phyloP scores from a whole-genome alignment of 2,113 vertebrate species.

The Mastomys coucha region DNA sequence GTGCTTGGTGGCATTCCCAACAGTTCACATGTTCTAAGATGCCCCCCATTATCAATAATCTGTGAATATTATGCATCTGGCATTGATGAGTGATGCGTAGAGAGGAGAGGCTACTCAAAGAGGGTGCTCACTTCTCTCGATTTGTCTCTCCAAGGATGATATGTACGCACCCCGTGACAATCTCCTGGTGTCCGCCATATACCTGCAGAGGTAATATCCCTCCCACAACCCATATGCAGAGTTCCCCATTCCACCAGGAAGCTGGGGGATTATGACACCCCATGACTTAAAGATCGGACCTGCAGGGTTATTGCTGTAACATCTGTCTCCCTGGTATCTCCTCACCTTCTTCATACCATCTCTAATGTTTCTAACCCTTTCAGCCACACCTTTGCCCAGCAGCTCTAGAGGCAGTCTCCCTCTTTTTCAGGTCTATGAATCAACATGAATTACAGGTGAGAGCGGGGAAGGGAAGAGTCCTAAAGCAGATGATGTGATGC shows the following conservation, averaged over 20 bases:
- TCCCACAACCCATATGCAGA: neutral
- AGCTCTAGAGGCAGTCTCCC: neutral
- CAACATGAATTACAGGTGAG: neutral
- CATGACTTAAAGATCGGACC: neutral
- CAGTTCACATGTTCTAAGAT: neutral
- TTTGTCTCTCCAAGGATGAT: neutral
- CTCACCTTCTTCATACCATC: neutral
- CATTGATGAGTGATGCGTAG: neutral
- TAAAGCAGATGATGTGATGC: neutral
- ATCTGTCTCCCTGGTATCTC: neutral
- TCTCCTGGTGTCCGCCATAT: neutral
- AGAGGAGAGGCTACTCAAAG: neutral
- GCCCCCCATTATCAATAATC: neutral
- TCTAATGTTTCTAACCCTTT: neutral
- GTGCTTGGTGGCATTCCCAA: neutral
- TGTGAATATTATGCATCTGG: neutral
- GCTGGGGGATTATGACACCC: neutral
- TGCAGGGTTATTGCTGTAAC: neutral
- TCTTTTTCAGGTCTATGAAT: neutral
- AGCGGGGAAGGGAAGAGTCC: neutral
- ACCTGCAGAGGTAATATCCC: neutral
- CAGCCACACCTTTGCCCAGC: neutral
- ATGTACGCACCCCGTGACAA: no score
- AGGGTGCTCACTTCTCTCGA: neutral
- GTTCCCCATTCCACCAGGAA: neutral